Evolutionary conservation across 2,797 vertebrate genomes (phyloP), one percentile per base, ranked within the genome.

Genomic region (Platyrinchus mystaceus): DNA sequence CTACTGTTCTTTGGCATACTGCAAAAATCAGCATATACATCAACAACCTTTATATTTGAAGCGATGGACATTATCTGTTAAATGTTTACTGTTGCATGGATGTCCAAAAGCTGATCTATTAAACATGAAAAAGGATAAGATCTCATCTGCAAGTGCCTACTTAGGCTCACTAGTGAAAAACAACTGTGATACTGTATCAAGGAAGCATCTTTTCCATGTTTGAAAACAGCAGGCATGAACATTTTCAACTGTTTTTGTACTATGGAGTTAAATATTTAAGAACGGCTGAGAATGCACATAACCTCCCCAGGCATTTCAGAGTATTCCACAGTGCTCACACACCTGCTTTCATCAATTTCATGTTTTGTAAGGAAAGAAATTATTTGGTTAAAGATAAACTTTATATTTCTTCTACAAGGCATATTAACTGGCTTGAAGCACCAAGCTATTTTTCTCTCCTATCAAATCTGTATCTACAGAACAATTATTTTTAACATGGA

Each of bases 31-130:
- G 24, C 74, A 92, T 11, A 50, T 21, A 32, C 5, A 55, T 56
- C 20, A 39, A n/a, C n/a, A 0, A 64, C 34, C 66, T 87, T 46
- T 63, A 26, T 28, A 71, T 49, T 53, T 75, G 64, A 68, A 84
- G 30, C 85, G 62, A 91, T 47, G 85, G 76, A 68, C 34, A 60
- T 96, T 89, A 92, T 95, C 62, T 93, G 37, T 80, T 81, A 68
- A 76, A 69, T 68, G 43, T 73, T 95, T 94, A 74, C 84, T 89
- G 55, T 52, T 91, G 67, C 85, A 91, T 5, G 27, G 37, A 56
- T 82, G 77, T 36, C 30, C 63, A 84, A 93, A 93, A 84, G 37
- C 89, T 67, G 66, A 93, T 60, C 59, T 86, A 52, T 74, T 84
- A 84, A 90, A 74, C 24, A 46, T 37, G 41, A 47, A 70, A 67